Base-by-base conservation (phyloP, 2,888 invertebrate genomes). In the Drosophila mulleri region DNA sequence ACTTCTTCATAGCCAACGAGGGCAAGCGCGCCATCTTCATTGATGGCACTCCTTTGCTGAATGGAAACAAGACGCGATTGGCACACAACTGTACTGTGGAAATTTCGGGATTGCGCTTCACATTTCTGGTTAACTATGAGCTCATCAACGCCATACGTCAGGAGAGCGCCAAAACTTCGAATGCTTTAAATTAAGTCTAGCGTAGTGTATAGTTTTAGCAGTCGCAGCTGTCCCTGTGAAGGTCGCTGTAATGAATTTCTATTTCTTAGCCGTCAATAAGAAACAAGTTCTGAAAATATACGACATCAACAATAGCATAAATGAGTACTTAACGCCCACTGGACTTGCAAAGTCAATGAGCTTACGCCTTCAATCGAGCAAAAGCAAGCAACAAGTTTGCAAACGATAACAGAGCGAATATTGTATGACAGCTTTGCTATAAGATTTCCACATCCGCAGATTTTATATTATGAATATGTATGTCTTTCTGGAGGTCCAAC, bases 61-160 rank as follows among this genome's bases (percentile, higher is more conserved):
- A 95, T 58, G 98, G 98, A 52, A 97, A 96, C 93, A 98, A 98
- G 94, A 96, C 97, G 65, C 96, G 97, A 86, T 94, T 99, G 18
- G 96, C 96, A 90, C 98, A 99, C 93, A 98, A 98, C 92, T 97
- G 98, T 75, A 97, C 98, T 14, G 96, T 99, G 61, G 99, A 99
- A 96, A 97, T 98, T 87, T 96, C 98, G 26, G 97, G 98, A 61
- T 94, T 98, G 48, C 95, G 98, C 74, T 98, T 98, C 93, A 97
- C 98, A 82, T 98, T 98, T 92, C 94, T 98, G 75, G 96, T 98
- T 69, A 98, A 98, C 93, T 97, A 97, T 92, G 98, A 98, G 86
- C 94, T 98, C 57, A 97, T 98, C 82, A 96, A 96, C 91, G 96
- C 96, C 45, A 98, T 98, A 83, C 95, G 97, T 62, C 97, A 97